Evolutionary conservation across 2,113 vertebrate genomes (phyloP).

Genomic region (Platycercus adscitus): DNA sequence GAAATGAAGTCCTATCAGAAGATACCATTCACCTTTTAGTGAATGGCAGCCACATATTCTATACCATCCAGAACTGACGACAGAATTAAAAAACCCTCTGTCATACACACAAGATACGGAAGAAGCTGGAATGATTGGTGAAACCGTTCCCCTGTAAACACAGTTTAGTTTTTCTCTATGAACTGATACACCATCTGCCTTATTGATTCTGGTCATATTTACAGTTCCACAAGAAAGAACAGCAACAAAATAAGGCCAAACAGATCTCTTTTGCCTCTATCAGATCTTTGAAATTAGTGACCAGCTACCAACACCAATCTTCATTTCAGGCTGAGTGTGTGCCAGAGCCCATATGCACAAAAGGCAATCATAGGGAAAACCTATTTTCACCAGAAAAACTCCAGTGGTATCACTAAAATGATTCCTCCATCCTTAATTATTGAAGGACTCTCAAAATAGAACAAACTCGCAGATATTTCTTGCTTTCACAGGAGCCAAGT

Average conservation of each 20-base stretch:
- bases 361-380: background rate
- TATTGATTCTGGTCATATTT: background rate
- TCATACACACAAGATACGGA: background rate
- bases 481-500: background rate
- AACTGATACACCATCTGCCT: background rate
- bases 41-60: background rate
- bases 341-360: background rate
- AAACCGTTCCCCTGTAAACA: background rate
- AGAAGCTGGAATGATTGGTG: background rate
- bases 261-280: background rate
- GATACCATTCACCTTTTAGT: background rate
- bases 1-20: accelerated
- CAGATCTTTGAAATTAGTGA: background rate
- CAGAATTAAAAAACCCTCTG: background rate
- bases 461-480: background rate
- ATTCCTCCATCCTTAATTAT: background rate
- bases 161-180: background rate
- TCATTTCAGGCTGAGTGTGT: background rate
- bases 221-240: background rate
- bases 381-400: background rate
- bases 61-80: background rate
- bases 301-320: background rate
- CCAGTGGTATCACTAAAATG: background rate
- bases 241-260: background rate
- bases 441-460: background rate